These are phyloP conservation scores for Archilochus colubris DNA, from an alignment of 2,113 vertebrate genomes.

Conservation along the genomic window DNA sequence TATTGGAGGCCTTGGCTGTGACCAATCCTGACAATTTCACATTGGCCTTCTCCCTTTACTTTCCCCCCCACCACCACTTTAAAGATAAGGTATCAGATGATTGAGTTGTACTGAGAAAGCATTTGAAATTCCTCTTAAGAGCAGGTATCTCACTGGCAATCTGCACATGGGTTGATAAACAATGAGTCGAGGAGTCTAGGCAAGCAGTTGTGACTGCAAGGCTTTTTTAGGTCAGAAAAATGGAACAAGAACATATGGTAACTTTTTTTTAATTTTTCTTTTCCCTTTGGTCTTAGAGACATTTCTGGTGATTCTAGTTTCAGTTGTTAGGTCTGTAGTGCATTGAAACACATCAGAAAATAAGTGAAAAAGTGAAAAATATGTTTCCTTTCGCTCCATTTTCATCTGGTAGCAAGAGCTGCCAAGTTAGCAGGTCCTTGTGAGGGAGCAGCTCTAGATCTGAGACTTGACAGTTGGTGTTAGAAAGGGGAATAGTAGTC, in stretches of 20 bases:
- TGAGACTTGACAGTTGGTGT: neutral
- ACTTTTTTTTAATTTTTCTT: neutral
- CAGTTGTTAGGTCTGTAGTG: neutral
- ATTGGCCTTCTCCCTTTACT: neutral
- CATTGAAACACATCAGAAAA: neutral
- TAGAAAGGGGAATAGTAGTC: neutral
- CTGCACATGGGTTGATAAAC: neutral
- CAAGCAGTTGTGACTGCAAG: neutral
- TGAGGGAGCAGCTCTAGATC: neutral
- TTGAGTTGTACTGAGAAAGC: neutral
- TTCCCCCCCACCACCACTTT: neutral
- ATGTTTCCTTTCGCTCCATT: neutral
- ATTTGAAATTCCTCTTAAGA: neutral
- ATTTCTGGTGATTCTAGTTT: neutral
- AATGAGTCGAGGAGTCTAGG: neutral
- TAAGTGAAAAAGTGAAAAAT: neutral
- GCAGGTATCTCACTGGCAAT: neutral
- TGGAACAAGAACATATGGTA: neutral
- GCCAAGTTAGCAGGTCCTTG: neutral
- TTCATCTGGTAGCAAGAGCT: neutral
- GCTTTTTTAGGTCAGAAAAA: neutral
- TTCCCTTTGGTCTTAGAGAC: neutral
- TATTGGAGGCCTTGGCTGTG: accelerated
- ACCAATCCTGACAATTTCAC: neutral
- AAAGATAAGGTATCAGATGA: neutral